phyloP scores from a whole-genome alignment of 2,797 vertebrate genomes.

The Meda fulgida region DNA sequence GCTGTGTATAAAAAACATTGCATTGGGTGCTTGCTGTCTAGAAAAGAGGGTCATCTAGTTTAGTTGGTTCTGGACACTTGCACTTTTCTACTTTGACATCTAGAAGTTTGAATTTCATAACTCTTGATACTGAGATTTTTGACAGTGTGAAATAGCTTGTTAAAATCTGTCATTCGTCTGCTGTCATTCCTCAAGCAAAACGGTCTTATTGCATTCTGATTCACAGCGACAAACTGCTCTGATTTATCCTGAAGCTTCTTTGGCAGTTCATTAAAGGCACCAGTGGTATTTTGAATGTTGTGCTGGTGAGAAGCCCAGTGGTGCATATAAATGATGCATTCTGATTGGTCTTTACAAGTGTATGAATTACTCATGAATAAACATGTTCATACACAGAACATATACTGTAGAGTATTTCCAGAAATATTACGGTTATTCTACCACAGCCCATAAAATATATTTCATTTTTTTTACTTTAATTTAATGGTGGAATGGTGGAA shows the following conservation, averaged over 20 bases:
- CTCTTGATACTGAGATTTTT: conserved; percentile 5
- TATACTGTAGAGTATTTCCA: not conserved
- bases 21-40: not conserved
- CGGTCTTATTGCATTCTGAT: not conserved
- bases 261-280: conserved; percentile 26
- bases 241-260: conserved; percentile 20
- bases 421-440: not conserved
- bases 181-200: not conserved
- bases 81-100: not conserved
- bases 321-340: not conserved
- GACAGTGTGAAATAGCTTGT: conserved; percentile 27
- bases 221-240: not conserved
- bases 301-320: conserved; percentile 1
- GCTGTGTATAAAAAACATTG: not conserved
- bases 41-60: not conserved
- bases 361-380: not conserved
- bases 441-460: not conserved
- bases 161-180: not conserved
- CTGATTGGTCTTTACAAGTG: conserved; percentile 17
- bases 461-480: not conserved
- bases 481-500: not conserved
- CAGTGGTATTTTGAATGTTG: not conserved
- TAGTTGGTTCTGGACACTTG: not conserved
- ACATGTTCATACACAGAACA: not conserved
- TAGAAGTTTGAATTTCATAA: not conserved